phyloP scores from a whole-genome alignment of 2,113 vertebrate species.

The Chamaea fasciata region DNA sequence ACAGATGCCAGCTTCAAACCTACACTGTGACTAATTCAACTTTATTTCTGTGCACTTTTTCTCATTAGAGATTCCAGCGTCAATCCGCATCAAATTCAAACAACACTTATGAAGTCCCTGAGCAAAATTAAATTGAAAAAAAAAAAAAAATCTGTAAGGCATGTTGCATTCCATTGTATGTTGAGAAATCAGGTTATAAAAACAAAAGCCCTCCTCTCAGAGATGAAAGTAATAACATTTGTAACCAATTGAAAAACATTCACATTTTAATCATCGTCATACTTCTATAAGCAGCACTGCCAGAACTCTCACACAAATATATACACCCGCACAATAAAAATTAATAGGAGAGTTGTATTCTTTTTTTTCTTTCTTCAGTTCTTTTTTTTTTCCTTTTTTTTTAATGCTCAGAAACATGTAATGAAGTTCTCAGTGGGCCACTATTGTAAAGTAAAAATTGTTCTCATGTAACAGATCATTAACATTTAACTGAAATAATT shows the following conservation, averaged over 20 bases:
- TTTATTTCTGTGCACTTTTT: not conserved
- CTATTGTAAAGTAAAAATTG: not conserved
- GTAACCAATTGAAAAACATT: constrained; percentile 42
- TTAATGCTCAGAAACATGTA: not conserved
- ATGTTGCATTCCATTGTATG: not conserved
- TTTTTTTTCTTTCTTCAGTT: not conserved
- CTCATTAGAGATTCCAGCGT: not conserved
- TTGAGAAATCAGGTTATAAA: constrained; percentile 20
- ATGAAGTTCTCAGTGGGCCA: not conserved
- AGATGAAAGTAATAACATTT: constrained; percentile 46
- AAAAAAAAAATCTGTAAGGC: not conserved
- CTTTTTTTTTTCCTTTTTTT: not conserved
- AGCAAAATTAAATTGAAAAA: not conserved
- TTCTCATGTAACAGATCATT: not conserved
- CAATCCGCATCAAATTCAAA: not conserved
- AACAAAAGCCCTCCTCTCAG: not conserved
- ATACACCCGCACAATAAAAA: not conserved
- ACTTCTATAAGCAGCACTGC: not conserved
- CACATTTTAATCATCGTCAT: constrained; percentile 3
- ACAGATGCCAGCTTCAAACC: not conserved
- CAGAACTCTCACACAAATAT: not conserved
- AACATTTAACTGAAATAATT: not conserved
- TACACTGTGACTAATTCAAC: not conserved
- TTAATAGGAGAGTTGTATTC: not conserved
- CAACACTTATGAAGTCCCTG: not conserved